Percentiles rank a stretch among this genome's conserved stretches.
Conservation (phyloP, 2,888 invertebrate genomes). For the Orthosia incerta region DNA sequence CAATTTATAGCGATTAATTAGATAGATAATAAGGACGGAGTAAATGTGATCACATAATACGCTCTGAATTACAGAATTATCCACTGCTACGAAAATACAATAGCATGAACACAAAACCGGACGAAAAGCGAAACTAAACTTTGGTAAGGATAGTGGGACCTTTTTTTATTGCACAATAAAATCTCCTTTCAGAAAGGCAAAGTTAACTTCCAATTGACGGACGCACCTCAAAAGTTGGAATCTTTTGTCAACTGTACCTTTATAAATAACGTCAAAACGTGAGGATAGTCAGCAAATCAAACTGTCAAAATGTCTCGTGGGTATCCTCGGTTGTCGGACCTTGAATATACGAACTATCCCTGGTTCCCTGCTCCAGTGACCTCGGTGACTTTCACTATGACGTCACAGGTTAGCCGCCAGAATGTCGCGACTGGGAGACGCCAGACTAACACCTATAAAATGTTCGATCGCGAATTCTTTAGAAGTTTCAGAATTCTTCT, state of each 20-base stretch:
- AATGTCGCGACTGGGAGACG: conserved; percentile 73
- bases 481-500: conserved; percentile 16
- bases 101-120: background rate
- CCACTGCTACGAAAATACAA: conserved; percentile 4
- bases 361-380: conserved; percentile 77
- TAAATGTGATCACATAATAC: conserved; percentile 41
- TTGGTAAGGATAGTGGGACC: background rate
- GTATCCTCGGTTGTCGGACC: conserved; percentile 66
- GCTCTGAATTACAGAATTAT: conserved; percentile 10
- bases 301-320: conserved; percentile 57
- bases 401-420: conserved; percentile 79
- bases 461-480: conserved; percentile 39
- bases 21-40: conserved; percentile 42
- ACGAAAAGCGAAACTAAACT: background rate
- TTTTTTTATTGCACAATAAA: conserved; percentile 19
- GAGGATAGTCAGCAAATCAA: conserved; percentile 57
- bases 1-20: conserved; percentile 59
- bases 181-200: conserved; percentile 17
- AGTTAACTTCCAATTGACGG: conserved; percentile 37
- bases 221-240: conserved; percentile 34
- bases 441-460: conserved; percentile 66
- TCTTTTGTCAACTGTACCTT: conserved; percentile 42
- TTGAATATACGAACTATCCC: conserved; percentile 73
- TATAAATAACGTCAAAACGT: conserved; percentile 55
- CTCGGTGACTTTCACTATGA: conserved; percentile 77